These are phyloP conservation scores for Tragelaphus buxtoni DNA, from an alignment of 2,113 vertebrate genomes.

Conservation along the genomic window DNA sequence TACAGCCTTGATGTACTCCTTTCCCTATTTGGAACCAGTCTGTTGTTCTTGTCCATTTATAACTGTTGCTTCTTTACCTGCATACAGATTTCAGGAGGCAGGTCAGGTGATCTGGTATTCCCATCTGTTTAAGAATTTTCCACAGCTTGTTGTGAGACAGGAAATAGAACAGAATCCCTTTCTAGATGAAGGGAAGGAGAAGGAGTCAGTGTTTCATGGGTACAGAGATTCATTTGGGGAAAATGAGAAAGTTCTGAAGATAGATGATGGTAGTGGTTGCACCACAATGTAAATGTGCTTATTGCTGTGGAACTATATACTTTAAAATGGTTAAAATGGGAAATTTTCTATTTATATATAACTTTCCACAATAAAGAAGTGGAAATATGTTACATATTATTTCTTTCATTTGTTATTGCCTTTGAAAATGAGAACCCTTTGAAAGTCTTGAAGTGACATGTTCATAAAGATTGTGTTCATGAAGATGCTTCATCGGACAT, in stretches of 20 bases:
- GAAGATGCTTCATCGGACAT: not conserved
- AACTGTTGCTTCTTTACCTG: not conserved
- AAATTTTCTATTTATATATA: not conserved
- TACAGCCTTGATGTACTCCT: fast-evolving
- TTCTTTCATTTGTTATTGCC: not conserved
- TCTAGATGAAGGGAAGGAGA: not conserved
- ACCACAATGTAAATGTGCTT: not conserved
- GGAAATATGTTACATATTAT: not conserved
- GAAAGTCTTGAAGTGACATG: not conserved
- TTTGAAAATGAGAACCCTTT: not conserved
- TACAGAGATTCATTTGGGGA: not conserved
- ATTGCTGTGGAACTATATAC: not conserved
- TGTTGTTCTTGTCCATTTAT: not conserved
- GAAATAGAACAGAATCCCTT: not conserved
- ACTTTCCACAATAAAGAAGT: not conserved
- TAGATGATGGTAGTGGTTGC: not conserved
- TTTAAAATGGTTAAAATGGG: not conserved
- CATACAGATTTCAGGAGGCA: not conserved
- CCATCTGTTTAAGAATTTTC: not conserved
- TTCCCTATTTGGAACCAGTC: not conserved
- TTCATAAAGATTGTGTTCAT: not conserved
- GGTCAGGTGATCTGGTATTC: not conserved
- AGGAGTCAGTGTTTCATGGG: not conserved
- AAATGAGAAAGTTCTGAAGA: not conserved
- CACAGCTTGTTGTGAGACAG: not conserved